A percentile compares a stretch with the other conserved stretches of the same genome.
Conservation (phyloP, 2,888 invertebrate genomes). For the Esperia sulphurella region DNA sequence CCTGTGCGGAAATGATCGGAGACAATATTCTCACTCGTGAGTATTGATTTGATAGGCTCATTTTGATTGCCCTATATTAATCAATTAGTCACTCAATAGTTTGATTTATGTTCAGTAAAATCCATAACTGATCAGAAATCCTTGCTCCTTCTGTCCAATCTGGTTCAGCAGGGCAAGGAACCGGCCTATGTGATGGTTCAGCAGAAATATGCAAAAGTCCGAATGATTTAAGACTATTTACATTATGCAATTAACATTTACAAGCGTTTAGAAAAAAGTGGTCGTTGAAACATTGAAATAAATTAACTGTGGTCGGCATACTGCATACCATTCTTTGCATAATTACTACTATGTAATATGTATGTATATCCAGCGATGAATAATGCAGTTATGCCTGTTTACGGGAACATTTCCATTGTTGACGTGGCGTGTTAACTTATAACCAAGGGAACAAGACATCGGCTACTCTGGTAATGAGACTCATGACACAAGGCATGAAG, state of each 20-base stretch:
- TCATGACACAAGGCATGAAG: not conserved
- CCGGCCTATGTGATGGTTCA: too few species aligned
- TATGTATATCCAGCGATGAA: not conserved
- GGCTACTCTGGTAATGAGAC: not conserved
- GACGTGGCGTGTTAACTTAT: not conserved
- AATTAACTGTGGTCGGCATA: too few species aligned
- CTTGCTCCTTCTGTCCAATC: not conserved
- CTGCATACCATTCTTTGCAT: too few species aligned
- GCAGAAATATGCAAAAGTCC: too few species aligned
- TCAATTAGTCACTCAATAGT: conserved; percentile 1
- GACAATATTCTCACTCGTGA: conserved; percentile 22
- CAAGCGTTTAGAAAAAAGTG: too few species aligned
- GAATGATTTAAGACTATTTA: too few species aligned
- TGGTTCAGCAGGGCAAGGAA: not conserved
- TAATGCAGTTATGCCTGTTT: not conserved
- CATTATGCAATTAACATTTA: too few species aligned
- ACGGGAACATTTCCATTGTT: not conserved
- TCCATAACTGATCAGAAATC: conserved; percentile 2
- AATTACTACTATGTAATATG: not conserved
- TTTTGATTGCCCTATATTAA: conserved; percentile 6
- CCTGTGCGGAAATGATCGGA: conserved; percentile 43
- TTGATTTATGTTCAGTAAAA: conserved; percentile 13
- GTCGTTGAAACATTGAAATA: too few species aligned
- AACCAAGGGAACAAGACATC: not conserved
- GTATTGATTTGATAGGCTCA: too few species aligned